Evolutionary conservation across 2,113 vertebrate genomes (phyloP).

Genomic region (Pterophyllum scalare): DNA sequence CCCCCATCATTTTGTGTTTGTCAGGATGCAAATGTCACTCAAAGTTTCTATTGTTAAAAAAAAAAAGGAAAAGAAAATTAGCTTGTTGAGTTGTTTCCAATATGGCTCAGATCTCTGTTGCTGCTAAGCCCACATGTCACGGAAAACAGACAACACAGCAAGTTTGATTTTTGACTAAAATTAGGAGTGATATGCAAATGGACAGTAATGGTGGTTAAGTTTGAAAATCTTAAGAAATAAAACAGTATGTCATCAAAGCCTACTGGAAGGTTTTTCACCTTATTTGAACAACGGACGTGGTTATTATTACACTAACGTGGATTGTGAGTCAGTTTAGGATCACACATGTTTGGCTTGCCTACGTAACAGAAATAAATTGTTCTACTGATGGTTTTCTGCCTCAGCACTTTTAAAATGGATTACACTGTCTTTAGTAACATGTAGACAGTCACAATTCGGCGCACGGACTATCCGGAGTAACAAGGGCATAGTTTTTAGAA

Average conservation of each 20-base stretch:
- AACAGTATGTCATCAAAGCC: constrained; percentile 53
- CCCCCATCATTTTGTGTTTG: constrained; percentile 69
- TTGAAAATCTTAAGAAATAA: constrained; percentile 70
- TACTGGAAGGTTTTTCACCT: constrained; percentile 31
- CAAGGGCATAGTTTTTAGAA: not conserved
- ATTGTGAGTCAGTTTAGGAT: not conserved
- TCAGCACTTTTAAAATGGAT: not conserved
- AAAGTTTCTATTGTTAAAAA: constrained; percentile 56
- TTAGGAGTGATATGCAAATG: constrained; percentile 45
- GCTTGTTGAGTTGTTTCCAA: constrained; percentile 53
- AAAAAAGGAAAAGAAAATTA: constrained; percentile 5
- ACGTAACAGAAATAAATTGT: no score
- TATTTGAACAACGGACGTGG: not conserved
- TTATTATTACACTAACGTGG: not conserved
- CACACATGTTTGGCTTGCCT: not conserved
- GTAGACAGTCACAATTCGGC: not conserved
- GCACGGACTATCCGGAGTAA: not conserved
- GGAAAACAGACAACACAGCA: constrained; percentile 24
- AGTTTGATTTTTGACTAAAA: constrained; percentile 29
- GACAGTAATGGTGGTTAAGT: constrained; percentile 53
- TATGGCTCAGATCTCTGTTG: constrained; percentile 53
- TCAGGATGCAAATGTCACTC: constrained; percentile 66
- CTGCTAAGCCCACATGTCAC: constrained; percentile 34
- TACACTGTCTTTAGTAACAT: not conserved
- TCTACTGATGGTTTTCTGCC: not conserved